These are phyloP conservation scores for Opisthograptis luteolata DNA, from an alignment of 2,888 invertebrate genomes.

Conservation along the genomic window DNA sequence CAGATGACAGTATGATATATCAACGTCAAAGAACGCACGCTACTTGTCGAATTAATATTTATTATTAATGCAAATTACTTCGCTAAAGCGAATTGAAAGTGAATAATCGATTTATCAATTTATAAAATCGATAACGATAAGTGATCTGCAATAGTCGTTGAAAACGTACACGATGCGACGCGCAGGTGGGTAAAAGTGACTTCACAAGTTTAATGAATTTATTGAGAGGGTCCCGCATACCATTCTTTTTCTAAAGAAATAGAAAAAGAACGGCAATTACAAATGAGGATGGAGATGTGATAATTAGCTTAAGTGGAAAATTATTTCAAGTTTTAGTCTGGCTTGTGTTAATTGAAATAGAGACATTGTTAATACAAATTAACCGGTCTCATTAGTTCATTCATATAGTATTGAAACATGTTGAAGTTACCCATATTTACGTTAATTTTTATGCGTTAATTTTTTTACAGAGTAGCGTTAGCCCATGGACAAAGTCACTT, in stretches of 20 bases:
- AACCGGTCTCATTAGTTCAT: neutral
- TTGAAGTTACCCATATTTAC: too few relatives aligned
- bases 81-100: conserved; percentile 45
- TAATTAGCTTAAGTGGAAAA: neutral
- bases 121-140: conserved; percentile 32
- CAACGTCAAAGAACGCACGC: conserved; percentile 32
- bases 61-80: conserved; percentile 38
- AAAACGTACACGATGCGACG: conserved; percentile 29
- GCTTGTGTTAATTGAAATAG: neutral
- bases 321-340: neutral
- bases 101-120: conserved; percentile 46
- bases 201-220: conserved; percentile 37
- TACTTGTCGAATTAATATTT: conserved; percentile 33
- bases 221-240: neutral
- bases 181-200: conserved; percentile 46
- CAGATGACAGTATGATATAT: conserved; percentile 18
- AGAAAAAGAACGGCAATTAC: neutral
- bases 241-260: too few relatives aligned
- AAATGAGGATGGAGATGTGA: neutral
- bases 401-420: neutral
- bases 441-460: too few relatives aligned
- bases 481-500: too few relatives aligned
- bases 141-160: conserved; percentile 40
- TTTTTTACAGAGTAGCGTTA: too few relatives aligned
- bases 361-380: neutral